Conservation (phyloP, 2,797 vertebrate genomes). For the Myiotriccus ornatus region DNA sequence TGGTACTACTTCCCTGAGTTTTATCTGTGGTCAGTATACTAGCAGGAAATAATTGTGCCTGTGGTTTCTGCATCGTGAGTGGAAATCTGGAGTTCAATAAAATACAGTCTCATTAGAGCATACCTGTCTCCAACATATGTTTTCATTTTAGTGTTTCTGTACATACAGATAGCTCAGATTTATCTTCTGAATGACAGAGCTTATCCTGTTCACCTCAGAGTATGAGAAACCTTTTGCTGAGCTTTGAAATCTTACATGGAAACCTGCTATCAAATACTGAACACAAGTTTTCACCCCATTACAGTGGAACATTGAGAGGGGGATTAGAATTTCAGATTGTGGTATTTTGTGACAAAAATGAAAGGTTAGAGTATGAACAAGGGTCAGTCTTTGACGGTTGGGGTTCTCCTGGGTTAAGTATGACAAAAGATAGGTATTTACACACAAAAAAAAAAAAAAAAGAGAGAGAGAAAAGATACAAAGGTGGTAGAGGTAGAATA, state of each 20-base stretch:
- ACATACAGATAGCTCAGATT: neutral
- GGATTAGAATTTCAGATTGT: neutral
- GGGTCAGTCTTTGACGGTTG: rapidly evolving
- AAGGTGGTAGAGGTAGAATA: neutral
- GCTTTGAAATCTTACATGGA: conserved; percentile 5
- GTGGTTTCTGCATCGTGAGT: conserved; percentile 66
- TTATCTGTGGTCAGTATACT: conserved; percentile 63
- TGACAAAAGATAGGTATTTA: neutral
- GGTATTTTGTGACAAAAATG: neutral
- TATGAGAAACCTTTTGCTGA: conserved; percentile 3
- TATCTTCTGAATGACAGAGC: neutral
- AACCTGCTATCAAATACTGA: neutral
- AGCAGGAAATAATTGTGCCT: conserved; percentile 63
- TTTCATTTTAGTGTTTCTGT: conserved; percentile 46
- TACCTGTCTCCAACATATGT: conserved; percentile 54
- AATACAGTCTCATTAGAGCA: conserved; percentile 51
- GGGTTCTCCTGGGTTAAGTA: neutral
- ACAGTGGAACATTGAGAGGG: neutral
- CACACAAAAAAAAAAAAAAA: neutral
- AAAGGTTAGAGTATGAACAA: neutral
- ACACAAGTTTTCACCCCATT: neutral
- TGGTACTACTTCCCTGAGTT: conserved; percentile 48
- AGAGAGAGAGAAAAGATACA: neutral
- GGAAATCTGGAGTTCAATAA: conserved; percentile 64
- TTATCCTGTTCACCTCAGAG: neutral